Evolutionary conservation across 2,113 vertebrate genomes (phyloP).

Genomic region (Microcebus murinus): DNA sequence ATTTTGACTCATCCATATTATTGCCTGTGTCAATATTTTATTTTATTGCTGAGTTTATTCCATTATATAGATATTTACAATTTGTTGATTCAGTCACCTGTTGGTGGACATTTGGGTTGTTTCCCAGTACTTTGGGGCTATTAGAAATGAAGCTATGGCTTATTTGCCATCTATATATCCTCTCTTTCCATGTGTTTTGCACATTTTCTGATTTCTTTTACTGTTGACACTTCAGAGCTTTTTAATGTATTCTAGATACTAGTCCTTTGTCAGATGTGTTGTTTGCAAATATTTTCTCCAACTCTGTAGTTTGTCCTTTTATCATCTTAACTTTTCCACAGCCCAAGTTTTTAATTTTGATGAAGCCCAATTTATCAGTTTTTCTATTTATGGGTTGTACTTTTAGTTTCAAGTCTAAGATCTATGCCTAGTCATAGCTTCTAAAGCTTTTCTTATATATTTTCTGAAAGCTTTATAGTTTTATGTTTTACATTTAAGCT

Average conservation of each 20-base stretch:
- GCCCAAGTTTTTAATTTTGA: neutral
- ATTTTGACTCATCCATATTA: too few relatives aligned
- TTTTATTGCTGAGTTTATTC: neutral
- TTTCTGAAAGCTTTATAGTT: neutral
- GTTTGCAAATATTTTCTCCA: neutral
- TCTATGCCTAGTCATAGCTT: neutral
- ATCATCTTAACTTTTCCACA: neutral
- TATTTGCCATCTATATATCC: neutral
- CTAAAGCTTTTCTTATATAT: neutral
- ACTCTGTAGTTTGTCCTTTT: neutral
- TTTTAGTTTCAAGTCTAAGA: neutral
- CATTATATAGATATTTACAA: neutral
- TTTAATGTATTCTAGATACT: neutral
- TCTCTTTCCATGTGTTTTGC: neutral
- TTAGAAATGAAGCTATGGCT: neutral
- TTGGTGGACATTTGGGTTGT: too few relatives aligned
- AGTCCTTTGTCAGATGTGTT: neutral
- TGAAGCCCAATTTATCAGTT: neutral
- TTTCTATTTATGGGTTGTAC: neutral
- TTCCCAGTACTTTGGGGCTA: neutral
- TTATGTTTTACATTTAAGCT: neutral
- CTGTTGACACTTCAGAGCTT: neutral
- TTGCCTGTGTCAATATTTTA: too few relatives aligned
- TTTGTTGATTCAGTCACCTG: neutral
- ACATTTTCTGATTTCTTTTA: neutral